phyloP scores from a whole-genome alignment of 2,113 vertebrate species.

The Solenodon paradoxus region DNA sequence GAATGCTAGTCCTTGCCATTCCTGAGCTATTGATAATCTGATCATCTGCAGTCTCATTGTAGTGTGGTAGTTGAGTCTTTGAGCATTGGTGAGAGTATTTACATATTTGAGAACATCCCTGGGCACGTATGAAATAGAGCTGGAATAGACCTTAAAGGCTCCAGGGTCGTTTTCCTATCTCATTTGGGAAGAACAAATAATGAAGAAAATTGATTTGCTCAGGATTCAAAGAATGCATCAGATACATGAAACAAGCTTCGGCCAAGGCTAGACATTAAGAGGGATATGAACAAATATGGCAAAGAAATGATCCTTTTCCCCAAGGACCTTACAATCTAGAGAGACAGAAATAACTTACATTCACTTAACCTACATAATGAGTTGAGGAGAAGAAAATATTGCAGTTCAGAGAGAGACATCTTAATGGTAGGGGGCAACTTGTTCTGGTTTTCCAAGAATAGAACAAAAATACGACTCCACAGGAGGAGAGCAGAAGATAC shows the following conservation, averaged over 20 bases:
- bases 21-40: not conserved
- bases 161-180: not conserved
- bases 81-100: no score
- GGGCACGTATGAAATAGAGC: not conserved
- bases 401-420: not conserved
- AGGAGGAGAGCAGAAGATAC: not conserved
- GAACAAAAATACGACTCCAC: not conserved
- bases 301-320: not conserved
- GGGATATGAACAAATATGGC: not conserved
- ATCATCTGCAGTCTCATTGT: not conserved
- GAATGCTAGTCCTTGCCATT: not conserved
- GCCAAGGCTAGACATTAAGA: not conserved
- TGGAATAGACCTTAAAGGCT: not conserved
- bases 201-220: conserved; percentile 1
- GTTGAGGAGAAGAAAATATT: not conserved
- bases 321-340: not conserved
- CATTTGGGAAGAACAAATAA: not conserved
- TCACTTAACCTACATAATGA: not conserved
- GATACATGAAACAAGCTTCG: not conserved
- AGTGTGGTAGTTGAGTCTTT: not conserved
- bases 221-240: not conserved
- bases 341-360: not conserved
- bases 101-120: not conserved
- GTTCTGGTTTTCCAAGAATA: not conserved
- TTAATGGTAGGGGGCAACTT: not conserved